These are phyloP conservation scores for Seladonia tumulorum DNA, from an alignment of 2,888 invertebrate genomes.

Conservation along the genomic window DNA sequence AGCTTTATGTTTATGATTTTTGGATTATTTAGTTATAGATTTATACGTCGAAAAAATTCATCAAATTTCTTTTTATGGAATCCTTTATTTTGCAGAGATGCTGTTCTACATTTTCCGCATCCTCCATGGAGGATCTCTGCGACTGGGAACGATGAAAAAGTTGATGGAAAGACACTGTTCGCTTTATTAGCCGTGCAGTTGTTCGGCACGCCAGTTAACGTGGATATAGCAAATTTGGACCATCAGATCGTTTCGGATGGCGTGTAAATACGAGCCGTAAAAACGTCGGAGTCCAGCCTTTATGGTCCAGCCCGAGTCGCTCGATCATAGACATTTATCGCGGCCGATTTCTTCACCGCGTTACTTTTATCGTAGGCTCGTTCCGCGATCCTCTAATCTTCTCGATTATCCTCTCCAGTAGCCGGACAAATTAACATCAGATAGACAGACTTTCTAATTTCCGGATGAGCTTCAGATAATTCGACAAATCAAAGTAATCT, in stretches of 20 bases:
- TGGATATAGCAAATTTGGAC: background rate
- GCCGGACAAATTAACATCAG: background rate
- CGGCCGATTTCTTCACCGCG: constrained; percentile 2
- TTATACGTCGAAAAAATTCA: too few relatives aligned
- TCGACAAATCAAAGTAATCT: too few relatives aligned
- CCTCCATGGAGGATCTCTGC: background rate
- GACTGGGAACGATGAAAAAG: background rate
- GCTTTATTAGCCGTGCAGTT: background rate
- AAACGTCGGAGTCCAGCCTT: constrained; percentile 20
- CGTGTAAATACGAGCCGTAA: constrained; percentile 27
- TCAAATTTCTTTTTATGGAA: background rate
- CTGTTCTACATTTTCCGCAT: background rate
- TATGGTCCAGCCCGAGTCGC: background rate
- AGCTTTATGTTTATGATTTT: too few relatives aligned
- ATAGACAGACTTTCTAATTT: background rate
- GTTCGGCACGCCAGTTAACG: background rate
- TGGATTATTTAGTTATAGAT: background rate
- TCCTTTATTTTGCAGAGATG: background rate
- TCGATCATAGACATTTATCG: constrained; percentile 18
- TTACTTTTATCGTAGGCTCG: background rate
- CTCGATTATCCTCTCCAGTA: background rate
- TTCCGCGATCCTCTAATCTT: background rate
- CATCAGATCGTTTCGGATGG: constrained; percentile 11
- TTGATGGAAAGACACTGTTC: background rate
- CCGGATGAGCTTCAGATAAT: background rate